Evolutionary conservation across 2,113 vertebrate genomes (phyloP).

Genomic region (Pomatorhinus ruficollis): DNA sequence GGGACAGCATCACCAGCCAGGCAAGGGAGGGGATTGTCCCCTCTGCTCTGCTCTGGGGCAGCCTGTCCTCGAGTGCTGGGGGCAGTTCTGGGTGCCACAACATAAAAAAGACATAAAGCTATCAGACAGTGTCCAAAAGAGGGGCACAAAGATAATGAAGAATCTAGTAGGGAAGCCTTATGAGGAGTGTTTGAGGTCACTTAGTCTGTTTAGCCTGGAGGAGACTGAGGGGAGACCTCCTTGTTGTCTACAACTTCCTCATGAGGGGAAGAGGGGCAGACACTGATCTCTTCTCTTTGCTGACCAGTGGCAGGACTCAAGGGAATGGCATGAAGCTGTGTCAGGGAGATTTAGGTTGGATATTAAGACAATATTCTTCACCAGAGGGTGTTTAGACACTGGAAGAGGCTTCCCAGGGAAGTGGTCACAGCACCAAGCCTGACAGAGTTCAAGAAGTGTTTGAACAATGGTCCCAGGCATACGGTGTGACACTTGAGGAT

Average conservation of each 20-base stretch:
- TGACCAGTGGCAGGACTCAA: background rate
- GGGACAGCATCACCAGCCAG: fast-evolving
- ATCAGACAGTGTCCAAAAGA: background rate
- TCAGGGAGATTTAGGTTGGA: background rate
- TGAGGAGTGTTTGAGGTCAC: background rate
- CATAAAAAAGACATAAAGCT: background rate
- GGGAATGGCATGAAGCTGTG: background rate
- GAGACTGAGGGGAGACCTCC: background rate
- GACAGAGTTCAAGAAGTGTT: background rate
- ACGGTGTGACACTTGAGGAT: background rate
- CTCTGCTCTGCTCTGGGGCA: background rate
- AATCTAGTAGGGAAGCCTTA: background rate
- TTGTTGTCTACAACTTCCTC: background rate
- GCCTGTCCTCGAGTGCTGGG: fast-evolving
- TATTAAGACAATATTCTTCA: background rate
- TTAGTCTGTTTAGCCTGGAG: background rate
- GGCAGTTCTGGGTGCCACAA: background rate
- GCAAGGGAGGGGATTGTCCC: background rate
- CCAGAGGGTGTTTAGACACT: background rate
- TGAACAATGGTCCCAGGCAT: background rate
- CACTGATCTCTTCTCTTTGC: background rate
- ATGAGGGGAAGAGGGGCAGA: background rate
- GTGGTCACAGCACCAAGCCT: background rate
- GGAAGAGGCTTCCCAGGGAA: background rate
- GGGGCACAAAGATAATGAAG: no score